phyloP scores from a whole-genome alignment of 2,888 invertebrate species.

The Oscheius sp. region DNA sequence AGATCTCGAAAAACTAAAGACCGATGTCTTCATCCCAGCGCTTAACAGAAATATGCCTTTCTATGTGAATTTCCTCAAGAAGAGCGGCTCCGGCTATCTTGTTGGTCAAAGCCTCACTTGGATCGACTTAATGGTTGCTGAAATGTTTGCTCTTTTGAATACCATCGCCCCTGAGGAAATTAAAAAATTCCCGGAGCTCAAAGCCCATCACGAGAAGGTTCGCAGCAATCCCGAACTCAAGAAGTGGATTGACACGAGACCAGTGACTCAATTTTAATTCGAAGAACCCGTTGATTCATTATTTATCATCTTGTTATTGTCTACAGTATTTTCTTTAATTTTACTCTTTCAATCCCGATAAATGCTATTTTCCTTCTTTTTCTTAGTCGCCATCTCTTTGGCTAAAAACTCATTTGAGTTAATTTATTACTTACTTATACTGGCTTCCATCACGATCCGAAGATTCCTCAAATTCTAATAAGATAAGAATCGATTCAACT shows the following conservation, averaged over 20 bases:
- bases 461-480: no score
- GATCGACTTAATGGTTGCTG: conserved; percentile 58
- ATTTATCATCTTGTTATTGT: no score
- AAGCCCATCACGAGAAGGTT: conserved; percentile 55
- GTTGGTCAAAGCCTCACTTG: conserved; percentile 51
- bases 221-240: conserved; percentile 53
- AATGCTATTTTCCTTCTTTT: no score
- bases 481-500: no score
- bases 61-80: conserved; percentile 45
- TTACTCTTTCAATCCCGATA: no score
- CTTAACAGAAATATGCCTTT: conserved; percentile 55
- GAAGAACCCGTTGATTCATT: no score
- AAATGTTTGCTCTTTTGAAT: conserved; percentile 42
- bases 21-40: conserved; percentile 51
- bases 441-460: no score
- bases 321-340: no score
- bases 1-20: conserved; percentile 8
- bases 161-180: conserved; percentile 45
- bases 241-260: conserved; percentile 56
- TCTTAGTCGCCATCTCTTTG: no score
- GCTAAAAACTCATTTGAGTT: no score
- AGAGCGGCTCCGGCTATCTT: conserved; percentile 53
- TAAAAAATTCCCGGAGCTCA: conserved; percentile 49
- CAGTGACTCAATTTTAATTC: conserved; percentile 44
- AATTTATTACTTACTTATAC: no score